A percentile compares a stretch with the other conserved stretches of the same genome.
Conservation (phyloP, 2,797 vertebrate genomes). For the Coregonus ussuriensis region DNA sequence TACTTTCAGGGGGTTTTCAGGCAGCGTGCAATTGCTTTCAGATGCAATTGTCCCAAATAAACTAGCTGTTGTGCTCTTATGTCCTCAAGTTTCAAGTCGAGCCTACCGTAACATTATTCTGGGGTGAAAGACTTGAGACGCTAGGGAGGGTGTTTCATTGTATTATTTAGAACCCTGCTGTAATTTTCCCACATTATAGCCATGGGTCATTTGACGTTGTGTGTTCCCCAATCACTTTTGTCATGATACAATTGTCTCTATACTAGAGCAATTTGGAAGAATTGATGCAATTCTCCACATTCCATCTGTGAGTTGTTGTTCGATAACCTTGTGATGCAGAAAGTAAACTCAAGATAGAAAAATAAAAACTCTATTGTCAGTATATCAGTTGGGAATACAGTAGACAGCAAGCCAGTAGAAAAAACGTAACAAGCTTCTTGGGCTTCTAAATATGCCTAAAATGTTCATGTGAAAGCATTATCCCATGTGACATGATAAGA, state of each 20-base stretch:
- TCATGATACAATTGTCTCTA: not conserved
- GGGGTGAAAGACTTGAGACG: conserved; percentile 1
- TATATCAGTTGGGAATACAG: not conserved
- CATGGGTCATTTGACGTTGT: not conserved
- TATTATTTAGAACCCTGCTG: not conserved
- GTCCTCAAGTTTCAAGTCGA: conserved; percentile 14
- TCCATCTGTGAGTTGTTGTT: not conserved
- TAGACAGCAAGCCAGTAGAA: not conserved
- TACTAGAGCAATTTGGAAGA: not conserved
- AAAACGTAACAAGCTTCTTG: conserved; percentile 1
- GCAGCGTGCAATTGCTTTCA: conserved; percentile 52
- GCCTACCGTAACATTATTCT: conserved; percentile 9
- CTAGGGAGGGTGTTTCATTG: conserved; percentile 7
- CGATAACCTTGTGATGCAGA: not conserved
- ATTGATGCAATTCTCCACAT: not conserved
- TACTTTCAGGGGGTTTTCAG: conserved; percentile 45
- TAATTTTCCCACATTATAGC: not conserved
- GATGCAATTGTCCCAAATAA: conserved; percentile 35
- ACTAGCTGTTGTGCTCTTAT: conserved; percentile 19
- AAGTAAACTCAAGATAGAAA: not conserved
- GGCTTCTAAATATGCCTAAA: conserved; percentile 19
- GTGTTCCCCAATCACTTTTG: not conserved
- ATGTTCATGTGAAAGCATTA: conserved; percentile 21
- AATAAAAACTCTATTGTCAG: not conserved
- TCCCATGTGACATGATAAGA: not conserved